Evolutionary conservation across 1,140 invertebrate species (phyloP), one percentile per base, ranked within the genome.

Genomic region (Penaeus japonicus): DNA sequence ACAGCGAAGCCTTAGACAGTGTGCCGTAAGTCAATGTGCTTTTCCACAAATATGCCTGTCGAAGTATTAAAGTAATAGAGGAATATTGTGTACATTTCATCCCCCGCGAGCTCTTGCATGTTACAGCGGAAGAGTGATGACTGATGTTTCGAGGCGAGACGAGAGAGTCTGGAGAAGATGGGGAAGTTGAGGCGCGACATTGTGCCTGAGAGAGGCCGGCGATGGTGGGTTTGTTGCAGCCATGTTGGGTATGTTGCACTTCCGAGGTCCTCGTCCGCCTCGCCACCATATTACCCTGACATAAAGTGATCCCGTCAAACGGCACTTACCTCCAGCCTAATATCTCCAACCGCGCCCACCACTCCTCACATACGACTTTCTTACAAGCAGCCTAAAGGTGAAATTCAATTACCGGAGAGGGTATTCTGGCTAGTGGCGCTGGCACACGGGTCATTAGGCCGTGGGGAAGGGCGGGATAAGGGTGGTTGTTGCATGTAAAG

Each of bases 251-350:
- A 54, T 81, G 77, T 81, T 79, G 77, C 78, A 81, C 85, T 73
- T 87, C 85, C 30, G 20, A 77, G 24, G 77, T 59, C 47, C 78
- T 73, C 39, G 59, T 55, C 57, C 39, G 32, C 85, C 78, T 54
- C 78, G 79, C 85, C 85, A 87, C 85, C 85, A 81, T 81, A 87
- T 87, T 87, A 87, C 85, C 85, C 85, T 81, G 85, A 81, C 85
- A 87, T 87, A 87, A 87, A 87, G 85, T 87, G 85, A 87, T 87
- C 85, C 85, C 85, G 85, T 87, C 85, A 87, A 87, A 87, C 85
- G 85, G 57, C 85, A 87, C 85, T 87, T 87, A 87, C 85, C 85
- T 87, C 85, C 85, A 87, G 77, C 78, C 53, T 87, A 87, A 87
- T 87, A 87, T 87, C 85, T 87, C 77, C 85, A 73, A 59, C 85